These are phyloP conservation scores for Epinotia brunnichana DNA, from an alignment of 2,888 invertebrate species.

Conservation along the genomic window DNA sequence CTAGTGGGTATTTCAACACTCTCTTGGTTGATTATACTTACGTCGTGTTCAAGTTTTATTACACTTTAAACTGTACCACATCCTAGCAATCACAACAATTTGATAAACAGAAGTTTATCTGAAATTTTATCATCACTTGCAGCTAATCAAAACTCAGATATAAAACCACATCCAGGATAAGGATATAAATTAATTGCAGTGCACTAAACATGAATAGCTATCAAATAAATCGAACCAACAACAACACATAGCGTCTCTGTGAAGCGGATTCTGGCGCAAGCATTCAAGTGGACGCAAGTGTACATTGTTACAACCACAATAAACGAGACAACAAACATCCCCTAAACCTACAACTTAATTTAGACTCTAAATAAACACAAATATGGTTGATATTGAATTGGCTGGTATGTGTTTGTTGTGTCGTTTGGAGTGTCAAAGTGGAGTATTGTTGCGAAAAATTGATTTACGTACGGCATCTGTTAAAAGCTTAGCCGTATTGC, in stretches of 20 bases:
- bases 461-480: constrained; percentile 81
- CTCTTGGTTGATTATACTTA: background rate
- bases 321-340: constrained; percentile 39
- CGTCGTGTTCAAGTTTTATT: background rate
- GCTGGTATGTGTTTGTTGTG: constrained; percentile 41
- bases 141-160: background rate
- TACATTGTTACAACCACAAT: constrained; percentile 69
- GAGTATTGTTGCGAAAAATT: constrained; percentile 81
- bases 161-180: constrained; percentile 31
- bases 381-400: constrained; percentile 48
- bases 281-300: constrained; percentile 76
- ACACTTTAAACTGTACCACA: constrained; percentile 5
- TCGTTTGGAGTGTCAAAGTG: constrained; percentile 44
- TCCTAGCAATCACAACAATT: background rate
- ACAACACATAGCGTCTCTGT: constrained; percentile 61
- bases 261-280: constrained; percentile 71
- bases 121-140: constrained; percentile 11
- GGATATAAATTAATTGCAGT: constrained; percentile 7
- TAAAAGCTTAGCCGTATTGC: constrained; percentile 52
- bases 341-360: constrained; percentile 46
- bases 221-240: constrained; percentile 51
- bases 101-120: background rate
- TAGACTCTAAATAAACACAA: fast-evolving
- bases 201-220: constrained; percentile 13
- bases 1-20: background rate